phyloP scores from a whole-genome alignment of 2,888 invertebrate genomes.

The Ophion costatus region DNA sequence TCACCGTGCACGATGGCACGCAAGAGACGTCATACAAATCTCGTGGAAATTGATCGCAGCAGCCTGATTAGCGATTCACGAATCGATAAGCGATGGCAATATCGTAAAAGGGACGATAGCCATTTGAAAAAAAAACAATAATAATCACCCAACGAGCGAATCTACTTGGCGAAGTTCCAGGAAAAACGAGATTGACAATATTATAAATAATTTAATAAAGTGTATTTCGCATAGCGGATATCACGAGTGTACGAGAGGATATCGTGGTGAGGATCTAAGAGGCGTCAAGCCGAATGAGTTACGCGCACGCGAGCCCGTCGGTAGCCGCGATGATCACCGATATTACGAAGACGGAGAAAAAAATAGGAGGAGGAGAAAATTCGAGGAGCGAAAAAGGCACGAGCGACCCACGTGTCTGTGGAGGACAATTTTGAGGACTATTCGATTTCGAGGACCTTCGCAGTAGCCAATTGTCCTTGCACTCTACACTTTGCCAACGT shows the following conservation, averaged over 20 bases:
- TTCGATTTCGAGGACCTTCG: no score
- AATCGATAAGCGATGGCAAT: slow-evolving; percentile 6
- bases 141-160: slow-evolving; percentile 19
- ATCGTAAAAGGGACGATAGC: slow-evolving; percentile 1
- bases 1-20: background rate
- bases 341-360: slow-evolving; percentile 31
- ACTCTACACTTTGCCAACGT: no score
- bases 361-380: background rate
- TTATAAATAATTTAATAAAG: slow-evolving; percentile 51
- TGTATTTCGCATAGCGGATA: slow-evolving; percentile 32
- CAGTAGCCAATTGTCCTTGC: no score
- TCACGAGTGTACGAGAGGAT: slow-evolving; percentile 26
- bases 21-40: slow-evolving; percentile 5
- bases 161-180: slow-evolving; percentile 15
- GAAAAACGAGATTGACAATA: slow-evolving; percentile 21
- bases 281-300: slow-evolving; percentile 57
- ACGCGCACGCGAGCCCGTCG: slow-evolving; percentile 56
- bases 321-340: slow-evolving; percentile 56
- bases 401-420: slow-evolving; percentile 46
- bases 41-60: slow-evolving; percentile 10
- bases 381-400: slow-evolving; percentile 32
- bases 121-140: slow-evolving; percentile 7
- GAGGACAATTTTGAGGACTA: background rate
- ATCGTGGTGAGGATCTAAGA: slow-evolving; percentile 52
- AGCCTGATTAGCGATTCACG: slow-evolving; percentile 5